phyloP scores from a whole-genome alignment of 2,113 vertebrate genomes.

The Cyanistes caeruleus region DNA sequence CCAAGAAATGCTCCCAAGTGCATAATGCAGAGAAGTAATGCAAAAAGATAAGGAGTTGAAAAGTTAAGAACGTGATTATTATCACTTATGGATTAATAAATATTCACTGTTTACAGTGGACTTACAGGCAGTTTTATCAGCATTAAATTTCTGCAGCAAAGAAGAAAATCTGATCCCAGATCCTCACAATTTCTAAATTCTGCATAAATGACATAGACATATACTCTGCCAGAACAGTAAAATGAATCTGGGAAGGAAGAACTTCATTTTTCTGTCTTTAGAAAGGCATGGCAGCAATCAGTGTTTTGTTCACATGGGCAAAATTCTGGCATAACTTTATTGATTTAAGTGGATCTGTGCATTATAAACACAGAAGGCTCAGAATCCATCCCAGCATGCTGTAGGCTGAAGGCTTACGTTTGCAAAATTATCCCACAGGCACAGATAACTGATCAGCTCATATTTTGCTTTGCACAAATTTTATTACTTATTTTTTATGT shows the following conservation, averaged over 20 bases:
- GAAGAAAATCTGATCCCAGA: background rate
- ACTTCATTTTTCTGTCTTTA: conserved; percentile 3
- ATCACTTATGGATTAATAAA: background rate
- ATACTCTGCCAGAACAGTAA: background rate
- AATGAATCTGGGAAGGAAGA: background rate
- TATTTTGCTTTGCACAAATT: conserved; percentile 68
- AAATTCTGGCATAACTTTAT: background rate
- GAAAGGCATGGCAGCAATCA: background rate
- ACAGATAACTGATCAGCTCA: conserved; percentile 67
- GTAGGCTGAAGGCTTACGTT: conserved; percentile 34
- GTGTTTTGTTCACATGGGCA: background rate
- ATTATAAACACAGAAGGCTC: background rate
- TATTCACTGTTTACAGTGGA: background rate
- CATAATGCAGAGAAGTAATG: background rate
- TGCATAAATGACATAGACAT: background rate
- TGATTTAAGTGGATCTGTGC: background rate
- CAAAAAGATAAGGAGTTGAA: background rate
- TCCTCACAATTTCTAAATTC: background rate
- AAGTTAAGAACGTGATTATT: background rate
- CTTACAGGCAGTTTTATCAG: background rate
- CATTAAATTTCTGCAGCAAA: background rate
- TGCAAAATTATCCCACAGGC: conserved; percentile 61
- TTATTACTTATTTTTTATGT: conserved; percentile 73
- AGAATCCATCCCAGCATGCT: background rate
- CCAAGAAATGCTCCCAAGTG: background rate